Base-by-base conservation (phyloP, 2,888 invertebrate species). In the Rugalucina vietnamica region DNA sequence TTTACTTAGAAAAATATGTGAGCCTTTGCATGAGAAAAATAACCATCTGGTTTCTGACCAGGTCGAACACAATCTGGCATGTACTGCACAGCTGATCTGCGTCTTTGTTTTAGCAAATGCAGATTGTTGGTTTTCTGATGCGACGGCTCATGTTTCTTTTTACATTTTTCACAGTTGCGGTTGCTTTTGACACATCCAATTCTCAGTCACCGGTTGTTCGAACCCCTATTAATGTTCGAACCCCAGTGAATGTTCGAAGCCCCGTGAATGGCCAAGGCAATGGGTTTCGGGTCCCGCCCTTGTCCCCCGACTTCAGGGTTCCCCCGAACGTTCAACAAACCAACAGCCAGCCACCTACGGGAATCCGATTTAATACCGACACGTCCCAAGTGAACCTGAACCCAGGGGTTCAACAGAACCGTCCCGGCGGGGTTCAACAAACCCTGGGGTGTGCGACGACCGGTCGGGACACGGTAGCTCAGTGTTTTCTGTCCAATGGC, bases 401-500 rank as follows among this genome's bases (percentile, higher is more conserved):
- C 1, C 36, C 76, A 3, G 65, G 34, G 14, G 34, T 3, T 34
- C 65, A 32, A 3, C 10, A 8, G 10, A 34, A 21, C 34, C 73
- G 29, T 14, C 73, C 73, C 21, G 24, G 27, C 27, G 39, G 72
- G 29, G n/a, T 37, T 34, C 14, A 54, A 18, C 69, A 54, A 54
- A 75, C 34, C 29, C 73, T 43, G 39, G 71, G 71, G 32, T 85
- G 85, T 39, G 76, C 85, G 4, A 14, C 72, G 0, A 65, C 85
- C 0, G 85, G 87, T 0, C 75, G 85, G 12, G 79, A 65, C 29
- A 81, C 81, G 12, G 80, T 85, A 0, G 27, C 82, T 14, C 80
- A 78, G 50, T 87, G 87, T 70, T 85, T 85, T 72, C 78, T 82
- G 84, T 71, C 79, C 12, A 85, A 85, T 76, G 84, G 87, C 12